Base-by-base conservation (phyloP, 1,140 invertebrate genomes). In the Drosophila varians region DNA sequence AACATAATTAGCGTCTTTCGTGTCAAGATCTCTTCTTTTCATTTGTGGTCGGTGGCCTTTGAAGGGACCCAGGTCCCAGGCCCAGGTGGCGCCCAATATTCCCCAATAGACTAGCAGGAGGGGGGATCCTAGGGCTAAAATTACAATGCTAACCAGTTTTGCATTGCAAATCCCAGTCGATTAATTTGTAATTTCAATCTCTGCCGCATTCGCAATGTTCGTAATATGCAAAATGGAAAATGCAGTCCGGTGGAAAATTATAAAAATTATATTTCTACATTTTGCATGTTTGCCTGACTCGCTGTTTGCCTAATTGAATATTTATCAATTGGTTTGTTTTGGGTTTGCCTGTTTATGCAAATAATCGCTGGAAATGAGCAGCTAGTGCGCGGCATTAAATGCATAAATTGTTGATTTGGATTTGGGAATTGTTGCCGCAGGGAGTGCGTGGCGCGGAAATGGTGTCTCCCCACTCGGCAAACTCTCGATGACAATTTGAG, bases 161-260 rank as follows among this genome's bases (percentile, higher is more conserved):
- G 69, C 40, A 74, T 72, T 71, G 62, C 54, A 74, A 76, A 64
- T 21, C 42, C 51, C 45, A 74, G 53, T 65, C 68, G 62, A 65
- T 86, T 80, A 87, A 86, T 87, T 77, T 77, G 68, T 77, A 86
- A 86, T 86, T 86, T 73, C 47, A 74, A 68, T 76, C 54, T 54
- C 47, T 49, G 26, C 31, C 45, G 40, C 60, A 66, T 66, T 43
- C 3, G 9, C 31, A 48, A 48, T 45, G 47, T 40, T 21, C n/a
- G 54, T 36, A 46, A 58, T 62, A 25, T 21, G 54, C 1, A 65
- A 66, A 66, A 66, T 52, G 46, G 36, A 8, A 25, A 66, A 64
- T 64, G 19, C 60, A 64, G 60, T 64, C 61, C 48, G 42, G 28
- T 61, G 55, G 60, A 61, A 65, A 66, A 65, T 65, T 66, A 65